Percentiles rank a stretch among this genome's conserved stretches.
phyloP scores from a whole-genome alignment of 2,888 invertebrate genomes.

The Caradrina kadenii region DNA sequence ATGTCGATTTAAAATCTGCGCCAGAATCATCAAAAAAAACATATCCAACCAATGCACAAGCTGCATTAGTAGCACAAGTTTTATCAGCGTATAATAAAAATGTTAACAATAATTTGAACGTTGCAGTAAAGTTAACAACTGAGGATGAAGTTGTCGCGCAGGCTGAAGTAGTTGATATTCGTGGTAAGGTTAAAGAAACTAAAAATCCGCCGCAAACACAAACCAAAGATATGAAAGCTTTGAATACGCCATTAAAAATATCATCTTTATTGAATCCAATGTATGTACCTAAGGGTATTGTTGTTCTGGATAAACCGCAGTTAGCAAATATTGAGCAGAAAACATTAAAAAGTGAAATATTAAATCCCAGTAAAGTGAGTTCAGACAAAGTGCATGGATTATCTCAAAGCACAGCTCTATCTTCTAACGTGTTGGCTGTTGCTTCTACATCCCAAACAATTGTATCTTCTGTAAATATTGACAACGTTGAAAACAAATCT shows the following conservation, averaged over 20 bases:
- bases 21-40: slow-evolving; percentile 14
- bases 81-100: slow-evolving; percentile 64
- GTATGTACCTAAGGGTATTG: slow-evolving; percentile 69
- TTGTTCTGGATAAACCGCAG: slow-evolving; percentile 18
- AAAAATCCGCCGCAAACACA: slow-evolving; percentile 27
- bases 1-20: slow-evolving; percentile 24
- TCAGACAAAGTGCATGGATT: slow-evolving; percentile 5
- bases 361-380: slow-evolving; percentile 4
- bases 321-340: slow-evolving; percentile 20
- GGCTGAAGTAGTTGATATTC: slow-evolving; percentile 7
- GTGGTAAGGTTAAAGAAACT: slow-evolving; percentile 19
- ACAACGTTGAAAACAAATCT: slow-evolving; percentile 28
- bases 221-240: slow-evolving; percentile 52
- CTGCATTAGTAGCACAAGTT: slow-evolving; percentile 66
- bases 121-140: slow-evolving; percentile 11
- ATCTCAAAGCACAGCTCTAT: slow-evolving; percentile 2
- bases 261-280: slow-evolving; percentile 82
- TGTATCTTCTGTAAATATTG: slow-evolving; percentile 14
- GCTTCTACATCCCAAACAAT: slow-evolving; percentile 39
- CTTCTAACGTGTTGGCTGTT: slow-evolving; percentile 3
- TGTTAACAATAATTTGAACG: slow-evolving; percentile 53
- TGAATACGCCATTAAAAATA: slow-evolving; percentile 81
- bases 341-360: slow-evolving; percentile 19
- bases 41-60: slow-evolving; percentile 53
- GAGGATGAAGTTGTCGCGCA: slow-evolving; percentile 1